Conservation (phyloP, 2,888 invertebrate species). For the Acanthosepion esculentum region DNA sequence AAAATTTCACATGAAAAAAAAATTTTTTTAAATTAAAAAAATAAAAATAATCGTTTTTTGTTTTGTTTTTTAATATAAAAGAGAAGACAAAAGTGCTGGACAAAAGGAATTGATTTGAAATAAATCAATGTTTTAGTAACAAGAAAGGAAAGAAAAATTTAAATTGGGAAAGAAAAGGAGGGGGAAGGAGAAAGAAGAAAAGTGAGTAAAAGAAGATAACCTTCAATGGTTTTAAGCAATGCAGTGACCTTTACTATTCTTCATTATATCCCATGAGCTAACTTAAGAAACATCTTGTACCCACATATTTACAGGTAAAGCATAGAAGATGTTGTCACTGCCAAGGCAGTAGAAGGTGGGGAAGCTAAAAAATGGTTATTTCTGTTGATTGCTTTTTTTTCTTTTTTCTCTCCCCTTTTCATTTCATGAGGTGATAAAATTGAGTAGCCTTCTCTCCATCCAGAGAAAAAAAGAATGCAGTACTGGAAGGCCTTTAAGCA, state of each 20-base stretch:
- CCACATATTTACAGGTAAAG: conserved; percentile 21
- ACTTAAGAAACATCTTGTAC: conserved; percentile 18
- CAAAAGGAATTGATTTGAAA: too few species aligned
- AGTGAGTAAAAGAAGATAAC: background rate
- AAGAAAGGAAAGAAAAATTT: too few species aligned
- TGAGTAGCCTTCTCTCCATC: background rate
- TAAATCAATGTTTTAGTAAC: too few species aligned
- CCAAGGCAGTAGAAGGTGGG: background rate
- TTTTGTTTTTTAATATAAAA: too few species aligned
- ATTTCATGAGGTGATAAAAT: background rate
- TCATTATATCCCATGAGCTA: background rate
- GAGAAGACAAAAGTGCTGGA: too few species aligned
- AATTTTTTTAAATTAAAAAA: too few species aligned
- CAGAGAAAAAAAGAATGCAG: background rate
- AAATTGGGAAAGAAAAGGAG: background rate
- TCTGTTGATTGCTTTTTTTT: background rate
- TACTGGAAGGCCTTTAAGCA: background rate
- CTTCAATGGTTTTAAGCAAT: background rate
- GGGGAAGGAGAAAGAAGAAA: background rate
- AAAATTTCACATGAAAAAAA: too few species aligned
- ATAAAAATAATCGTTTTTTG: too few species aligned
- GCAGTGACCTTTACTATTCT: background rate
- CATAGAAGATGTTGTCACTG: background rate
- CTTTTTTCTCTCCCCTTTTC: background rate
- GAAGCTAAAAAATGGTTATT: background rate